Percentiles rank a stretch among this genome's conserved stretches.
phyloP scores from a whole-genome alignment of 2,113 vertebrate genomes.

The Athene cunicularia region DNA sequence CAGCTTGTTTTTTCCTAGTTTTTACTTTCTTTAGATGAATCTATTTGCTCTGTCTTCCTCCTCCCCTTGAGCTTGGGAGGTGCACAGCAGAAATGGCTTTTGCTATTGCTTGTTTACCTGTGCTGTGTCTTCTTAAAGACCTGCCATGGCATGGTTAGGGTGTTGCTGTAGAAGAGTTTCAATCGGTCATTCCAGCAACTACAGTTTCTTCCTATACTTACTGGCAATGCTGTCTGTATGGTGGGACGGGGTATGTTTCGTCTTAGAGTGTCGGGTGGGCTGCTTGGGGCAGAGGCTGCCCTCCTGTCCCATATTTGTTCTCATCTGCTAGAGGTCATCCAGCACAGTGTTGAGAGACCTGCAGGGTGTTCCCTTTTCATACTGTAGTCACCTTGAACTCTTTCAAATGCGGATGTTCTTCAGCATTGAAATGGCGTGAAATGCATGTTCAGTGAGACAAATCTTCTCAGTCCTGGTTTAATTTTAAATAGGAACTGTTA shows the following conservation, averaged over 20 bases:
- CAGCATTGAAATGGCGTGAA: background rate
- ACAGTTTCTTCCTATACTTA: background rate
- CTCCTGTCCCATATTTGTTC: rapidly evolving
- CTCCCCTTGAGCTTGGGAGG: background rate
- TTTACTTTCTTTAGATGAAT: background rate
- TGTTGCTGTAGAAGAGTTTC: background rate
- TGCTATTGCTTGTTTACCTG: background rate
- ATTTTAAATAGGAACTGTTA: background rate
- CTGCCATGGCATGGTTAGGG: background rate
- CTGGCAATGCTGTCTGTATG: background rate
- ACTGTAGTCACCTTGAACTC: background rate
- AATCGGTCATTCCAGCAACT: background rate
- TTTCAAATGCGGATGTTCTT: background rate
- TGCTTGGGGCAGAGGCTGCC: background rate
- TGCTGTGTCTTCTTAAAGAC: background rate
- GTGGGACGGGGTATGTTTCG: background rate
- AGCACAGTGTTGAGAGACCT: background rate
- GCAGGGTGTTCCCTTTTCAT: background rate
- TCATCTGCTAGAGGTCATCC: background rate
- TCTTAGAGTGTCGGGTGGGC: rapidly evolving
- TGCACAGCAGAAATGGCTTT: background rate
- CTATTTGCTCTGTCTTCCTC: background rate
- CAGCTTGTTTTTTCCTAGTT: background rate
- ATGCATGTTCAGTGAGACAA: background rate
- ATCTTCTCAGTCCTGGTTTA: background rate